Evolutionary conservation across 2,888 invertebrate genomes (phyloP).

Genomic region (Orthosia gothica): DNA sequence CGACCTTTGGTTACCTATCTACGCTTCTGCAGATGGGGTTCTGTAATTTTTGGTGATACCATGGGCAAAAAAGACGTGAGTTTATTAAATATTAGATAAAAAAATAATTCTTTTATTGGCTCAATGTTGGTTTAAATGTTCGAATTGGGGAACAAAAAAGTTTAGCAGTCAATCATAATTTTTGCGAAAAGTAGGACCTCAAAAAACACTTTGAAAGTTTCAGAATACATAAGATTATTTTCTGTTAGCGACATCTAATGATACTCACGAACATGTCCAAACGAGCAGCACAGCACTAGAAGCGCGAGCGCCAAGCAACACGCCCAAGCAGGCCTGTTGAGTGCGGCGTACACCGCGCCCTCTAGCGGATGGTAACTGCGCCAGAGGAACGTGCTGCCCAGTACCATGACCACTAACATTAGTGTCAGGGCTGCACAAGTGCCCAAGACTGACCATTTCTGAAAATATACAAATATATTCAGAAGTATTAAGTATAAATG

Average conservation of each 20-base stretch:
- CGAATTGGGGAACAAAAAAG: not conserved
- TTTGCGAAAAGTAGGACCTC: not conserved
- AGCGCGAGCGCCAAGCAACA: conserved; percentile 85
- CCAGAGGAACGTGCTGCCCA: conserved; percentile 90
- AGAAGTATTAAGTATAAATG: no score
- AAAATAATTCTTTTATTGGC: not conserved
- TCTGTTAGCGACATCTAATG: not conserved
- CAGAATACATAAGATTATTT: no score
- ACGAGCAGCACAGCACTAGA: conserved; percentile 88
- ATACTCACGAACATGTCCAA: conserved; percentile 91
- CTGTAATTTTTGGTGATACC: no score
- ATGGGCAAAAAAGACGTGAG: no score
- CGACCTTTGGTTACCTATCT: no score
- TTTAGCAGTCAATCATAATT: not conserved
- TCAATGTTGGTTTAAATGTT: not conserved
- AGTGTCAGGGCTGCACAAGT: conserved; percentile 81
- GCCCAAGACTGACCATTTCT: conserved; percentile 89
- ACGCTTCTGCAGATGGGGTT: no score
- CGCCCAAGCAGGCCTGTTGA: conserved; percentile 92
- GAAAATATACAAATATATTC: conserved; percentile 30
- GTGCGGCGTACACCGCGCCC: conserved; percentile 90
- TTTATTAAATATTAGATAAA: no score
- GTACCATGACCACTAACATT: conserved; percentile 86
- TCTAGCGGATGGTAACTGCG: conserved; percentile 88
- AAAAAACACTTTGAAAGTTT: no score